phyloP scores from a whole-genome alignment of 2,888 invertebrate genomes.

The Archips xylosteana region DNA sequence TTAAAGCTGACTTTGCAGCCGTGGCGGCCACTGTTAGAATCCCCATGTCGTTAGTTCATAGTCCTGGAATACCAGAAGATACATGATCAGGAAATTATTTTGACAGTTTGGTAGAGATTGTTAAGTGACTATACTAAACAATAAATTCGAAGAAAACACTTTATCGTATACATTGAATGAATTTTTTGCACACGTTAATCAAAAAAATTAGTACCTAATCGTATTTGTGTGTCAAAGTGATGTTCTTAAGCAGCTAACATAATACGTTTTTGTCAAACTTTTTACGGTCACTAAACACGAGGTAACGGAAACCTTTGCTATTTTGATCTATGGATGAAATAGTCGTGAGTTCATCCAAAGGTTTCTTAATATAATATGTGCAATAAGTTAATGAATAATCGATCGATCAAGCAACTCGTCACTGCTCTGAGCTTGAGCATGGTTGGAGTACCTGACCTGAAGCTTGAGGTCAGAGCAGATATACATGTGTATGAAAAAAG shows the following conservation, averaged over 20 bases:
- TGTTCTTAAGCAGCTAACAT: background rate
- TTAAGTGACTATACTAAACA: background rate
- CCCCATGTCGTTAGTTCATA: conserved; percentile 66
- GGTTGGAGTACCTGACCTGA: no score
- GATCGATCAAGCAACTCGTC: background rate
- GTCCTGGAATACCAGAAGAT: conserved; percentile 52
- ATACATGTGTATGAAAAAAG: no score
- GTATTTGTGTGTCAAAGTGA: background rate
- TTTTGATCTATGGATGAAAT: conserved; percentile 4
- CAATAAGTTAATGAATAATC: conserved; percentile 6
- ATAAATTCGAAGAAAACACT: background rate
- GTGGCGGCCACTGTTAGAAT: conserved; percentile 82
- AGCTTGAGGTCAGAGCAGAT: no score
- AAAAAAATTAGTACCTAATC: no score
- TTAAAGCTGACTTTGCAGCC: conserved; percentile 90
- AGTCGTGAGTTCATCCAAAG: background rate
- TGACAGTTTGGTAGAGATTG: background rate
- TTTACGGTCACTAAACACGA: background rate
- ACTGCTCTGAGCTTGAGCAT: no score
- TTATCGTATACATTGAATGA: no score
- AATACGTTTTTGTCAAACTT: background rate
- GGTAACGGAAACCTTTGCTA: background rate
- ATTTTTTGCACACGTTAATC: no score
- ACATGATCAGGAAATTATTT: no score
- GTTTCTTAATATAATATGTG: conserved; percentile 17